Evolutionary conservation across 2,888 invertebrate genomes (phyloP).

Genomic region (Oasisia sp.): DNA sequence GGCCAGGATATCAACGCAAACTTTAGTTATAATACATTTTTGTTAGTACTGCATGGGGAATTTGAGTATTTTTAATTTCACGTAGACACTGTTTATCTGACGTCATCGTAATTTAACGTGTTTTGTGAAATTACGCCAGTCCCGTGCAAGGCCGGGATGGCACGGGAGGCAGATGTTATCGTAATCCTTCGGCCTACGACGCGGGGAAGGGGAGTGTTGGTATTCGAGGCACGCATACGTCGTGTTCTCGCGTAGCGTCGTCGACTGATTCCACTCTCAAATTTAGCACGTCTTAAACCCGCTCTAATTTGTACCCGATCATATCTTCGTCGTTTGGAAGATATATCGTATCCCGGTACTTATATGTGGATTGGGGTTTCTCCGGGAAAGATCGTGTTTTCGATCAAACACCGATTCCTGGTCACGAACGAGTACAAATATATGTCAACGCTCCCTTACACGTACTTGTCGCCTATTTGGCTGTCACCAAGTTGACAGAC

Average conservation of each 20-base stretch:
- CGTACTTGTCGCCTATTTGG: neutral
- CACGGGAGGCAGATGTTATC: neutral
- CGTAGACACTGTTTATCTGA: neutral
- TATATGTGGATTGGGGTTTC: neutral
- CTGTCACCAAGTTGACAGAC: neutral
- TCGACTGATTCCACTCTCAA: neutral
- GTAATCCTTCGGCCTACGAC: neutral
- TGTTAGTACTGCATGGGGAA: neutral
- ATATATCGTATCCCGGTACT: neutral
- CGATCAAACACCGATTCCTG: neutral
- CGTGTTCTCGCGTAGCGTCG: neutral
- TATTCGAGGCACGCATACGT: neutral
- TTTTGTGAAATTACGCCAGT: neutral
- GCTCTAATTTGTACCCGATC: neutral
- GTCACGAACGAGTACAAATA: neutral
- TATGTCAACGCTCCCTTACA: neutral
- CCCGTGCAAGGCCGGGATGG: neutral
- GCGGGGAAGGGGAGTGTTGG: neutral
- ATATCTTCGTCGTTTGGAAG: neutral
- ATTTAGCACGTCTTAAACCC: neutral
- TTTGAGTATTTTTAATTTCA: neutral
- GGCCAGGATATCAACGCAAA: neutral
- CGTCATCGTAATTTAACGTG: neutral
- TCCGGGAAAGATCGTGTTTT: neutral
- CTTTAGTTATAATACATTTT: neutral